phyloP scores from a whole-genome alignment of 2,797 vertebrate species.

The Spinus olivaceus region DNA sequence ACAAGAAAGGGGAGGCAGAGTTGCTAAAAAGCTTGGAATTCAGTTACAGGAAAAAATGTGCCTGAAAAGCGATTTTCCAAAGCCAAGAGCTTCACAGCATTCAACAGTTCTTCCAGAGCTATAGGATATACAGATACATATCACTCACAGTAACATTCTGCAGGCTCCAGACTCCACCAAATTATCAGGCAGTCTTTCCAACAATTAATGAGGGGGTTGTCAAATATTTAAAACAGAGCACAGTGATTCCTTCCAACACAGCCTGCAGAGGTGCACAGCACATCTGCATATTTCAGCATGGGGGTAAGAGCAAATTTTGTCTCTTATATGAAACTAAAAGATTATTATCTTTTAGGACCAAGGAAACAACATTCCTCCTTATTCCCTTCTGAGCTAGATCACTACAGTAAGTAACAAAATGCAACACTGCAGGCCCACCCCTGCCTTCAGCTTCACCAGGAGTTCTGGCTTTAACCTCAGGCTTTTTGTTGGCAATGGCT shows the following conservation, averaged over 20 bases:
- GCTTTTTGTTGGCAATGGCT: not conserved
- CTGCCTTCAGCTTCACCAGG: not conserved
- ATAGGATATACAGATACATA: not conserved
- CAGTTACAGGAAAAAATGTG: slow-evolving; percentile 6
- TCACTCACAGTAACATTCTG: slow-evolving; percentile 23
- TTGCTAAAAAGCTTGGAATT: not conserved
- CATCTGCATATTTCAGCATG: not conserved
- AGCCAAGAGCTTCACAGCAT: slow-evolving; percentile 6
- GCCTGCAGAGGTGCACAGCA: not conserved
- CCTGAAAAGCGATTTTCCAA: slow-evolving; percentile 17
- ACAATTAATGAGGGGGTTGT: slow-evolving; percentile 18
- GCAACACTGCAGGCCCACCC: not conserved
- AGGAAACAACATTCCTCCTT: not conserved
- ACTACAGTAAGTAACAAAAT: not conserved
- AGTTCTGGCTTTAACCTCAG: not conserved
- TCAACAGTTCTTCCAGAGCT: slow-evolving; percentile 1
- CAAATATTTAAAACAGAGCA: slow-evolving; percentile 20
- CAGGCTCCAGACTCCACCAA: not conserved
- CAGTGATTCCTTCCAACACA: not conserved
- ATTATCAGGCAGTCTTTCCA: not conserved
- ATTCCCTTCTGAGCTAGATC: not conserved
- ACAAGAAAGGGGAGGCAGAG: not conserved
- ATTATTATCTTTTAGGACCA: not conserved
- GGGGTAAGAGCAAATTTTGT: not conserved
- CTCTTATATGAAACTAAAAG: not conserved